Base-by-base conservation (phyloP, 2,888 invertebrate genomes). In the Hoplodrina ambigua region DNA sequence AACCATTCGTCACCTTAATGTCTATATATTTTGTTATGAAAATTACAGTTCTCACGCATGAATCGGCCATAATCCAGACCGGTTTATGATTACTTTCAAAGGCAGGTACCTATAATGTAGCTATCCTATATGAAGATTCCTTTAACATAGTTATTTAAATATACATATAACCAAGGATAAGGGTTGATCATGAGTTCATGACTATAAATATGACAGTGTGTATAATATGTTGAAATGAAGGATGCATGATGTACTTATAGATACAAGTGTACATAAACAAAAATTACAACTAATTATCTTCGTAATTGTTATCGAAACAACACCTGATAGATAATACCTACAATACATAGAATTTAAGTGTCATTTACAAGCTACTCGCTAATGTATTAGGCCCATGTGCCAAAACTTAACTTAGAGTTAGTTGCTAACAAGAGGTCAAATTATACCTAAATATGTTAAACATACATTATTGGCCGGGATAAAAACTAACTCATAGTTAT, bases 1-100 rank as follows among this genome's bases (percentile, higher is more conserved):
- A 55, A 68, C 17, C n/a, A 61, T 52, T 67, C 68, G 55, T 64
- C 57, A 61, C 15, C 33, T 63, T 68, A 46, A 74, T 80, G 49
- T 64, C 59, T 56, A 46, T 70, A 63, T n/a, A n/a, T n/a, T 46
- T 46, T 46, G 46, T 46, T 41, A 41, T 60, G 17, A 46, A 69
- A 66, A 69, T 72, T 57, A 60, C 13, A 59, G 20, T 74, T 65
- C 20, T 20, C 25, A 58, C 53, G 25, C 25, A 25, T 25, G 25
- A 25, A 46, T 65, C n/a, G 19, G 30, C 20, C 15, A 54, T 13
- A 10, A 64, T 58, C 20, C 1, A 41, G 30, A 15, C 57, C 11
- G 13, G 11, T 49, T 37, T 54, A 6, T n/a, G 49, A 50, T 60
- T 56, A 37, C 54, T 58, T 53, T 58, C 11, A 15, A 59, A 11